A percentile compares a stretch with the other conserved stretches of the same genome.
Conservation (phyloP, 2,113 vertebrate genomes). For the Elephantulus edwardii region DNA sequence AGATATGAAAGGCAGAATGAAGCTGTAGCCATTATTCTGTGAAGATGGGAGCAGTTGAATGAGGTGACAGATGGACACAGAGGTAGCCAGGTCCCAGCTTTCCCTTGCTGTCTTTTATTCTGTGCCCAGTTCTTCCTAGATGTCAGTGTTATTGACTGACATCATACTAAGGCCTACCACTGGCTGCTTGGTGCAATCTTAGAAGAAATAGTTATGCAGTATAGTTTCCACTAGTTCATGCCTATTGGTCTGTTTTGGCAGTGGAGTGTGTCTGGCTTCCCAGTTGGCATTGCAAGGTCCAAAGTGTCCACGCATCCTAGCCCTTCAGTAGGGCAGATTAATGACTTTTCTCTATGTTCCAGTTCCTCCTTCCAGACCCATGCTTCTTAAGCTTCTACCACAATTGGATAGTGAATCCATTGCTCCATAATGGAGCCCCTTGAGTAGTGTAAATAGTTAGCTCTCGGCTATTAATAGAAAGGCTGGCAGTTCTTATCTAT, state of each 20-base stretch:
- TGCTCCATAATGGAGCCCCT: not conserved
- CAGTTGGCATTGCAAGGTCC: not conserved
- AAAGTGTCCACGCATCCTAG: not conserved
- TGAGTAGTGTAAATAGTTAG: not conserved
- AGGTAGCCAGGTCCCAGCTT: not conserved
- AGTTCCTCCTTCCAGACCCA: not conserved
- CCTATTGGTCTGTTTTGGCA: not conserved
- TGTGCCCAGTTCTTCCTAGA: not conserved
- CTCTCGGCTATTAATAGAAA: not conserved
- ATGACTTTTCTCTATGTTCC: not conserved
- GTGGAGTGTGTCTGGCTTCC: not conserved
- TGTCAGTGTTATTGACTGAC: not conserved
- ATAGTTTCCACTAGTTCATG: not conserved
- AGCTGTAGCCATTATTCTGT: not conserved
- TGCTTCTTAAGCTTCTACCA: not conserved
- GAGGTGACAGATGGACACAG: not conserved
- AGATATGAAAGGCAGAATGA: constrained; percentile 5
- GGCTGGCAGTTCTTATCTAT: not conserved
- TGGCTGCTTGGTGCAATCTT: not conserved
- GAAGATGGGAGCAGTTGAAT: not conserved
- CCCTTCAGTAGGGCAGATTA: not conserved
- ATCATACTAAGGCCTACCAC: not conserved
- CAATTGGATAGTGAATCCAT: not conserved
- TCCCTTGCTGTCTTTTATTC: not conserved
- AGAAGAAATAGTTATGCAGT: not conserved